Conservation (phyloP, 2,113 vertebrate species). For the Pluvialis apricaria region DNA sequence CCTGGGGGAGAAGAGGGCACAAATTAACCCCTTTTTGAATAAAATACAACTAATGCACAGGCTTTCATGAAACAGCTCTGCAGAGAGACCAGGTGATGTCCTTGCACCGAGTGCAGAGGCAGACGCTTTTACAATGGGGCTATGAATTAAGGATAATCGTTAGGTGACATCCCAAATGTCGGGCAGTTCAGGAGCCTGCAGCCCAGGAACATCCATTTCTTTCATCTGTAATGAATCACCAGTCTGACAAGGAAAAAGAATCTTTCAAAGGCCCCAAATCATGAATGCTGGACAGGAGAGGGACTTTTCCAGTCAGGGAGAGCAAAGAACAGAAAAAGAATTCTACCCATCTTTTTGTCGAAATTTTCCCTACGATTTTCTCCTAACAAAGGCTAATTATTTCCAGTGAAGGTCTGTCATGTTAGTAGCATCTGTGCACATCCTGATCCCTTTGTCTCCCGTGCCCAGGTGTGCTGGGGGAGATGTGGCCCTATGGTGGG, state of each 20-base stretch:
- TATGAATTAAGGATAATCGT: background rate
- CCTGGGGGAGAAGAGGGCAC: background rate
- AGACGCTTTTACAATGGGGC: background rate
- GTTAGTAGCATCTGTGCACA: background rate
- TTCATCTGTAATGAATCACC: background rate
- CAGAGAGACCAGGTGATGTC: background rate
- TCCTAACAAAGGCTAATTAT: background rate
- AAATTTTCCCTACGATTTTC: background rate
- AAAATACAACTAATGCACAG: background rate
- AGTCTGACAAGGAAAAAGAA: background rate
- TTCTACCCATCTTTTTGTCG: background rate
- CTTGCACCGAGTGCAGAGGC: background rate
- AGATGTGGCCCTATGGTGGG: accelerated
- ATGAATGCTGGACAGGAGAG: background rate
- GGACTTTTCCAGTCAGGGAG: background rate
- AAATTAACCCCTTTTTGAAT: slow-evolving; percentile 22
- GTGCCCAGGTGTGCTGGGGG: background rate
- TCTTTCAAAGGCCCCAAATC: background rate
- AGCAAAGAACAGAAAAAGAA: background rate
- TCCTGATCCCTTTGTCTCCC: background rate
- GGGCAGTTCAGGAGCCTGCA: background rate
- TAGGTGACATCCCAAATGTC: background rate
- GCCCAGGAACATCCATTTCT: background rate
- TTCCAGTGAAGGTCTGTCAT: background rate
- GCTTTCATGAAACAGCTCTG: background rate